phyloP scores from a whole-genome alignment of 2,797 vertebrate genomes.

The Aulostomus chinensis region DNA sequence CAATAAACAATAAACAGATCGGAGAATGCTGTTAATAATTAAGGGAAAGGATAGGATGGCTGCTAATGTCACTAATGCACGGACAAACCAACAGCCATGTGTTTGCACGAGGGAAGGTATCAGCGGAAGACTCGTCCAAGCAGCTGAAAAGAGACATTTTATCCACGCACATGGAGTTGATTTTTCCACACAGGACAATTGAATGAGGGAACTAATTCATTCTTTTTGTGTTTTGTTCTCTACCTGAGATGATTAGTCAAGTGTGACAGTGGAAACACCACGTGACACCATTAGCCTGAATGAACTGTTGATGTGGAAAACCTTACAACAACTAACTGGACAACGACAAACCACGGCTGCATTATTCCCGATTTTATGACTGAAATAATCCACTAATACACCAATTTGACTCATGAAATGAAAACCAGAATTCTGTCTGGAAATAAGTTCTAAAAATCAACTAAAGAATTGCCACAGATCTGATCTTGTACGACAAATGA shows the following conservation, averaged over 20 bases:
- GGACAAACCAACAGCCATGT: constrained; percentile 61
- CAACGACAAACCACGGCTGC: too few relatives aligned
- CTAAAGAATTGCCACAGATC: too few relatives aligned
- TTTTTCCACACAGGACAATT: constrained; percentile 61
- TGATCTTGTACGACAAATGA: too few relatives aligned
- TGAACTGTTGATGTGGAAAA: constrained; percentile 24
- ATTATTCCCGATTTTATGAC: constrained; percentile 12
- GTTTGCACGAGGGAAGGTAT: constrained; percentile 65
- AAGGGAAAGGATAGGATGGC: constrained; percentile 77
- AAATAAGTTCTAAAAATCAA: too few relatives aligned
- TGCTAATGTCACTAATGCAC: constrained; percentile 74
- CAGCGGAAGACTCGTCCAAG: constrained; percentile 68
- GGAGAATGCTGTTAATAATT: constrained; percentile 82
- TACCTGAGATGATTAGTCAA: constrained; percentile 19
- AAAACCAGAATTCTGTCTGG: too few relatives aligned
- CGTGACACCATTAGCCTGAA: constrained; percentile 24
- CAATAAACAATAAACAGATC: constrained; percentile 83
- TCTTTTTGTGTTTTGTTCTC: constrained; percentile 2
- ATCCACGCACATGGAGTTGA: constrained; percentile 50
- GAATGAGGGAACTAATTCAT: constrained; percentile 25
- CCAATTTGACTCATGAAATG: too few relatives aligned
- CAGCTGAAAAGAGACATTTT: constrained; percentile 71
- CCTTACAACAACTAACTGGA: constrained; percentile 13
- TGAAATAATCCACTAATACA: too few relatives aligned
- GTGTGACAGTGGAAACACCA: constrained; percentile 44